phyloP scores from a whole-genome alignment of 2,888 invertebrate species.

The Apeira syringaria region DNA sequence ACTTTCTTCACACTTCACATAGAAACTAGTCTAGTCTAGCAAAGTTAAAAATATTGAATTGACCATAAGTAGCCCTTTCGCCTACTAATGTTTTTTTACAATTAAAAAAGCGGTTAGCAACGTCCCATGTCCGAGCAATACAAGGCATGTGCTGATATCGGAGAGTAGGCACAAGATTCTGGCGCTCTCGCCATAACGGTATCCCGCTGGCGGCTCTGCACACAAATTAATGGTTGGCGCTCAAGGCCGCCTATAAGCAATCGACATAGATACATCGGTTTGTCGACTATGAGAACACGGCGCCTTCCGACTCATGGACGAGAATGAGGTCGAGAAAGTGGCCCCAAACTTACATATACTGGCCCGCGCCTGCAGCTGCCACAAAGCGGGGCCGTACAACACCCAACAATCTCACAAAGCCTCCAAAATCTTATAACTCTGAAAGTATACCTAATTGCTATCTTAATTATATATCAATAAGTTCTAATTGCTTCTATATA shows the following conservation, averaged over 20 bases:
- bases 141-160: conserved; percentile 47
- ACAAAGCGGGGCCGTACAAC: not conserved
- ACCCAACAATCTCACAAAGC: not conserved
- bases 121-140: conserved; percentile 31
- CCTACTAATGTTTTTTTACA: too few species aligned
- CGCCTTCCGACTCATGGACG: conserved; percentile 66
- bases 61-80: too few species aligned
- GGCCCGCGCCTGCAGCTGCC: conserved; percentile 23
- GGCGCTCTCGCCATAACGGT: conserved; percentile 72
- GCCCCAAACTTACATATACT: conserved; percentile 43
- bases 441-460: conserved; percentile 36
- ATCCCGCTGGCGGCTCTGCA: conserved; percentile 69
- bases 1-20: too few species aligned
- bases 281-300: conserved; percentile 76
- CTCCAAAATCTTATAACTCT: not conserved
- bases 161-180: conserved; percentile 65
- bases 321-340: conserved; percentile 78
- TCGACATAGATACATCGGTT: conserved; percentile 81
- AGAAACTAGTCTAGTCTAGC: too few species aligned
- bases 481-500: conserved; percentile 44
- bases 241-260: conserved; percentile 82
- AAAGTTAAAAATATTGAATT: too few species aligned
- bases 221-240: conserved; percentile 79
- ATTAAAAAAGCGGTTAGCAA: not conserved
- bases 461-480: conserved; percentile 41